These are phyloP conservation scores for Drosophila planitibia DNA, from an alignment of 2,888 invertebrate genomes.

Conservation along the genomic window DNA sequence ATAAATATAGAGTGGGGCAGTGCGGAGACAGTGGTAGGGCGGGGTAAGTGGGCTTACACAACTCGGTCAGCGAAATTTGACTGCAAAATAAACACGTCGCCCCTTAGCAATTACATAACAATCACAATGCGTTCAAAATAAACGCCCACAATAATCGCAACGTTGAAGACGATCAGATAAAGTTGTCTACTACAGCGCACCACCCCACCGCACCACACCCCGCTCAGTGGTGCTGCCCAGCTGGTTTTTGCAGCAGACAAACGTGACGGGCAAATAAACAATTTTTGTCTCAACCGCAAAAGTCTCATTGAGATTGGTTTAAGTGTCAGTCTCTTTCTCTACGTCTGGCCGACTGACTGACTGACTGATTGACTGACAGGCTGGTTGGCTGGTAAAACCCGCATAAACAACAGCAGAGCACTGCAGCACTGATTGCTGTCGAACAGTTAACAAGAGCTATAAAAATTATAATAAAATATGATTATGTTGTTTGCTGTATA, in stretches of 20 bases:
- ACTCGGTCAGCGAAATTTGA: slow-evolving; percentile 51
- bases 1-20: background rate
- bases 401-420: background rate
- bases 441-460: slow-evolving; percentile 4
- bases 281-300: slow-evolving; percentile 61
- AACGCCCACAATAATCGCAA: slow-evolving; percentile 65
- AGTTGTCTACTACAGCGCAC: slow-evolving; percentile 26
- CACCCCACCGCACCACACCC: background rate
- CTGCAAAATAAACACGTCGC: slow-evolving; percentile 57
- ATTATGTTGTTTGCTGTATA: slow-evolving; percentile 41
- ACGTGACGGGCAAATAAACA: slow-evolving; percentile 73
- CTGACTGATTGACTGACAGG: slow-evolving; percentile 11
- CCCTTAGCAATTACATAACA: slow-evolving; percentile 65
- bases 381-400: background rate
- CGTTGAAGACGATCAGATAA: slow-evolving; percentile 65
- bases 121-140: slow-evolving; percentile 64
- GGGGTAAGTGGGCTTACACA: slow-evolving; percentile 29
- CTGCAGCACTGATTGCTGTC: background rate
- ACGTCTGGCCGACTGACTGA: slow-evolving; percentile 3
- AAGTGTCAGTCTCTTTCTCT: slow-evolving; percentile 30
- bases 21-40: background rate
- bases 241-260: slow-evolving; percentile 56
- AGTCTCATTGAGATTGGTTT: slow-evolving; percentile 55
- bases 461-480: slow-evolving; percentile 44
- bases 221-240: too few relatives aligned